Evolutionary conservation across 2,113 vertebrate species (phyloP).

Genomic region (Petromus typicus): DNA sequence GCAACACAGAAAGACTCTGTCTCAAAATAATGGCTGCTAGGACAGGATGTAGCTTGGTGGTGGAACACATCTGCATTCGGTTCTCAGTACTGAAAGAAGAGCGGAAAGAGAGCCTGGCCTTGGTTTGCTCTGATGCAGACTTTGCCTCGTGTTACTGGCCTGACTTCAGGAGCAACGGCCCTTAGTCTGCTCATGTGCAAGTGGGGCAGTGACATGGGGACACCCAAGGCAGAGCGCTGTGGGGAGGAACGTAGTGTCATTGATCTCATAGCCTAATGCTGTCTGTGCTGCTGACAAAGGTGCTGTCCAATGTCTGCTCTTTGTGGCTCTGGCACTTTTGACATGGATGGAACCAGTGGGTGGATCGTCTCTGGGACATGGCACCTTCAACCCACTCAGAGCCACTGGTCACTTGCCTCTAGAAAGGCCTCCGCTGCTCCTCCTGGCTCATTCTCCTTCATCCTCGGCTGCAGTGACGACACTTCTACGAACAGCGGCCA

Average conservation of each 20-base stretch:
- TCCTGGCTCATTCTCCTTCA: neutral
- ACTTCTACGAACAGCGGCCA: neutral
- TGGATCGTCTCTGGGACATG: neutral
- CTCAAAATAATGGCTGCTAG: neutral
- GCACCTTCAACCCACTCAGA: neutral
- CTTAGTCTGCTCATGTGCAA: neutral
- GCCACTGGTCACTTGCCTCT: neutral
- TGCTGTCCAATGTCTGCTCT: neutral
- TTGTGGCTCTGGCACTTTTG: neutral
- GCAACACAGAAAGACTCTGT: neutral
- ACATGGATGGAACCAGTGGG: neutral
- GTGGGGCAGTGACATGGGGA: neutral
- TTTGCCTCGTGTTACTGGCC: neutral
- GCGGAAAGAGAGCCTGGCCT: neutral
- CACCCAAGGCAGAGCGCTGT: neutral
- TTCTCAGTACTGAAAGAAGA: neutral
- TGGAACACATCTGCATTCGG: neutral
- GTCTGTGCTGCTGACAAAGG: neutral
- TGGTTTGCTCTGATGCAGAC: neutral
- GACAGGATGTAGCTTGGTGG: neutral
- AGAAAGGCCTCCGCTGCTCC: neutral
- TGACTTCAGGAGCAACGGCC: neutral
- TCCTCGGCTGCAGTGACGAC: neutral
- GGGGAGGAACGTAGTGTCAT: neutral
- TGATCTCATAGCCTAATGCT: neutral